Evolutionary conservation across 2,113 vertebrate genomes (phyloP).

Genomic region (Hyperopisus bebe): DNA sequence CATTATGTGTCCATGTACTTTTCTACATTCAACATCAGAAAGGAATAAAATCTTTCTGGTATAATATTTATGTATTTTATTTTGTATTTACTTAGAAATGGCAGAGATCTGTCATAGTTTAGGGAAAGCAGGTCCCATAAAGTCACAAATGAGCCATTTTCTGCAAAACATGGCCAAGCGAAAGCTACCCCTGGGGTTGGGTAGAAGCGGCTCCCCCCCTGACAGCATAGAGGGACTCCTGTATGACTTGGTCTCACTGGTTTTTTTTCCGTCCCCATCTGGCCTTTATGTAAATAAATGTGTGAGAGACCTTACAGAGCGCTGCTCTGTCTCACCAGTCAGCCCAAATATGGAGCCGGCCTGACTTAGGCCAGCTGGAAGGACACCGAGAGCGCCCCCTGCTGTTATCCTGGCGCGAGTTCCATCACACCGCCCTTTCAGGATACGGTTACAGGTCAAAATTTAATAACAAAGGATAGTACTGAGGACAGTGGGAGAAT

Average conservation of each 20-base stretch:
- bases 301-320: constrained; percentile 39
- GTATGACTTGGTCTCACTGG: background rate
- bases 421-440: constrained; percentile 21
- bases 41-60: background rate
- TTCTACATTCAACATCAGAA: background rate
- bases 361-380: constrained; percentile 41
- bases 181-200: background rate
- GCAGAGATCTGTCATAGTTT: background rate
- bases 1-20: background rate
- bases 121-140: constrained; percentile 22
- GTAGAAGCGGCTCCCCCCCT: background rate
- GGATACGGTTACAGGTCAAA: constrained; percentile 1
- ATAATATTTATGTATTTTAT: background rate
- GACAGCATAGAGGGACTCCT: background rate
- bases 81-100: background rate
- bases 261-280: background rate
- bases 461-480: background rate
- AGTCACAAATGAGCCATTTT: background rate
- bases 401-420: constrained; percentile 27
- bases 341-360: constrained; percentile 60
- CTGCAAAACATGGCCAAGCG: background rate
- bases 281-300: constrained; percentile 52
- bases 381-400: constrained; percentile 56
- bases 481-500: background rate
- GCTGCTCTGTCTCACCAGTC: constrained; percentile 34